Base-by-base conservation (phyloP, 2,797 vertebrate genomes). In the Lithobates pipiens region DNA sequence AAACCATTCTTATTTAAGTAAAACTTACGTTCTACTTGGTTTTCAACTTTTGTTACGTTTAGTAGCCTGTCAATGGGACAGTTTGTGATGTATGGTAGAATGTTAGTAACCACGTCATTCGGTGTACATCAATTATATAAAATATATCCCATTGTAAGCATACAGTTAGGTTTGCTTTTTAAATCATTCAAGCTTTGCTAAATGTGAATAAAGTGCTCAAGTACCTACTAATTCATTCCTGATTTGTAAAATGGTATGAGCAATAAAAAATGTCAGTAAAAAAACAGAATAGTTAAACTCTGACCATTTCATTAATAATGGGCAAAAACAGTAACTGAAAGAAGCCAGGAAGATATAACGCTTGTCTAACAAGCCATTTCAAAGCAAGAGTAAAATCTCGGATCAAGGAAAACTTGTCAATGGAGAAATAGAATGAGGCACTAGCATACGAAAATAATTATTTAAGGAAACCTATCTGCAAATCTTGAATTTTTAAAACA, bases 341-440 rank as follows among this genome's bases (percentile, higher is more conserved):
- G 74, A 77, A 87, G 75, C 83, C 0, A 7, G 82, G 83, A 90
- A 86, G 88, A 88, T 90, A 86, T 91, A 89, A 92, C 86, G 83
- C 88, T 90, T 91, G 88, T 90, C 89, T 93, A 90, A 91, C 84
- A 91, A 92, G 91, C 89, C 74, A 86, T 92, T 93, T 91, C 91
- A 91, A 91, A 91, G 89, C 75, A 80, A 89, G 91, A 92, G 91
- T 85, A 88, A 91, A 92, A 91, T 87, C 87, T 76, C 79, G 83
- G 71, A 89, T 90, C 86, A 88, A 89, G 88, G 74, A 88, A 90
- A 90, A 88, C 77, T 90, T 91, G 89, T 90, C 92, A 90, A 84
- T 91, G 90, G 89, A 85, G 82, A 88, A 88, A 91, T 82, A 82
- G 87, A 91, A 93, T 88, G 89, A 91, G 92, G 88, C 85, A 88